A percentile compares a stretch with the other conserved stretches of the same genome.
Evolutionary conservation across 1,140 invertebrate species (phyloP).

Genomic region (Tetramorium parvispinum): DNA sequence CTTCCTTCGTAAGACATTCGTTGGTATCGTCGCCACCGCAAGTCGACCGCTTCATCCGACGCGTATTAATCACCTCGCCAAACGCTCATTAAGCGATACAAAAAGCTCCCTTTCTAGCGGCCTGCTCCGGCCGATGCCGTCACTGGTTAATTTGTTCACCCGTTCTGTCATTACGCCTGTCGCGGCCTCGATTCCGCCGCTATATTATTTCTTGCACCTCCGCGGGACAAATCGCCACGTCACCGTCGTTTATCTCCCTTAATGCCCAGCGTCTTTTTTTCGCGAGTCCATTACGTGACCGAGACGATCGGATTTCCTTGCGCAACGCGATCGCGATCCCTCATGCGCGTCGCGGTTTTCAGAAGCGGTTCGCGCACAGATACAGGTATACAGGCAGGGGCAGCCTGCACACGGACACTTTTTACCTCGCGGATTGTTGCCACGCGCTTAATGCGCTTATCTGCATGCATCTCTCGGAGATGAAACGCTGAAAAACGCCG

Average conservation of each 20-base stretch:
- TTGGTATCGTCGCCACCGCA: background rate
- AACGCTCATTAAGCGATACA: slow-evolving; percentile 21
- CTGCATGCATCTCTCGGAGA: slow-evolving; percentile 17
- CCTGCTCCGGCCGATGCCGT: slow-evolving; percentile 1
- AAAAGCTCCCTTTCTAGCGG: background rate
- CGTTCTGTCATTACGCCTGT: background rate
- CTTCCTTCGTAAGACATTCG: background rate
- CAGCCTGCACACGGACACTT: background rate
- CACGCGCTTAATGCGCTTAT: slow-evolving; percentile 13
- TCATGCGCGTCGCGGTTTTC: slow-evolving; percentile 53
- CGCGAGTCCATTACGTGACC: slow-evolving; percentile 56
- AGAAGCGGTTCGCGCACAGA: background rate
- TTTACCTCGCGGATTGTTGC: slow-evolving; percentile 5
- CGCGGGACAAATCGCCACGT: slow-evolving; percentile 49
- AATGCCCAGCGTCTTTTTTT: slow-evolving; percentile 10
- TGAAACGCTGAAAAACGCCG: background rate
- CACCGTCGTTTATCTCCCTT: slow-evolving; percentile 61
- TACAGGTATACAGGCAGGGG: background rate
- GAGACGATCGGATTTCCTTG: slow-evolving; percentile 70
- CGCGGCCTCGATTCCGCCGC: slow-evolving; percentile 49
- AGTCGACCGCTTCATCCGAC: background rate
- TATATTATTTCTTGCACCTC: slow-evolving; percentile 59
- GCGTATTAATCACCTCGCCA: slow-evolving; percentile 23
- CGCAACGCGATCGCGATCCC: slow-evolving; percentile 53
- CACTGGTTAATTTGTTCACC: slow-evolving; percentile 14